Evolutionary conservation across 2,797 vertebrate species (phyloP).

Genomic region (Atherinosoma microstoma): DNA sequence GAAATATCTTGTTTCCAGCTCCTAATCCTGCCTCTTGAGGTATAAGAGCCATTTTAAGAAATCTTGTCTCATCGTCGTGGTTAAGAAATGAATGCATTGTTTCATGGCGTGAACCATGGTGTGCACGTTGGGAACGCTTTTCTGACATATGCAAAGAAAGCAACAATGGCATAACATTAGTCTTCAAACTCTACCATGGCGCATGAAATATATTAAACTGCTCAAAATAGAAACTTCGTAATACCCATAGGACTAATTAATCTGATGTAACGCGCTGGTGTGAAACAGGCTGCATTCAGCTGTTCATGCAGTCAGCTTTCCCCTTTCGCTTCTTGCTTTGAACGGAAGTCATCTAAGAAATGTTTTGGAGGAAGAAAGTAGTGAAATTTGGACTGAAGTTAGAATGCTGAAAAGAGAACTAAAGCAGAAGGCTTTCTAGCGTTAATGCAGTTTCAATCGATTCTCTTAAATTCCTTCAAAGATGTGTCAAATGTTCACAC

Average conservation of each 20-base stretch:
- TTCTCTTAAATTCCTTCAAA: conserved; percentile 46
- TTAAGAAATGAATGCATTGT: conserved; percentile 4
- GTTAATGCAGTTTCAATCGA: conserved; percentile 30
- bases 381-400: conserved; percentile 2
- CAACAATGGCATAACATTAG: conserved; percentile 9
- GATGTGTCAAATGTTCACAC: conserved; percentile 51
- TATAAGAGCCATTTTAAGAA: conserved; percentile 9
- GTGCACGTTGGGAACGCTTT: conserved; percentile 13
- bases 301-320: background rate
- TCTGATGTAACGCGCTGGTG: background rate
- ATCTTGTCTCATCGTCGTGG: conserved; percentile 18
- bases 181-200: background rate
- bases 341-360: background rate
- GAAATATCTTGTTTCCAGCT: conserved; percentile 7
- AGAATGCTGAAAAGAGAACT: conserved; percentile 27
- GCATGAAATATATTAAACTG: background rate
- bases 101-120: background rate
- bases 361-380: background rate
- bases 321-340: background rate
- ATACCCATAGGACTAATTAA: conserved; percentile 10
- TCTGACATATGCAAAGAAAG: conserved; percentile 16
- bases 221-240: conserved; percentile 26
- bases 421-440: conserved; percentile 25
- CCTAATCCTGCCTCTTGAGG: conserved; percentile 3
- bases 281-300: background rate